Evolutionary conservation across 2,797 vertebrate genomes (phyloP).

Genomic region (Ptychadena robeensis): DNA sequence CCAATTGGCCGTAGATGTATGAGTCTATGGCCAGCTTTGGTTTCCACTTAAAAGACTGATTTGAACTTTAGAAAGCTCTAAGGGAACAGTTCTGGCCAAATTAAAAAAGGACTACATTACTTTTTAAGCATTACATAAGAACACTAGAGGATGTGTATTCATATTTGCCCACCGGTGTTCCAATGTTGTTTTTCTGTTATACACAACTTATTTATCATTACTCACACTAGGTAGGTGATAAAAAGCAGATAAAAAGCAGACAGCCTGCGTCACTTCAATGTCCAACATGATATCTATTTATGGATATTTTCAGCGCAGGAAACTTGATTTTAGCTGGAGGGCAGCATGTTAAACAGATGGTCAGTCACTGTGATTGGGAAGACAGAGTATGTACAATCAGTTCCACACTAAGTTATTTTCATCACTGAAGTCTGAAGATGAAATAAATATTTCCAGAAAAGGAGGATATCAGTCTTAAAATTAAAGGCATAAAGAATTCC

Average conservation of each 20-base stretch:
- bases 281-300: slow-evolving; percentile 37
- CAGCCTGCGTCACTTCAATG: not conserved
- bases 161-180: not conserved
- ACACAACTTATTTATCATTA: slow-evolving; percentile 8
- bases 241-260: not conserved
- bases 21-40: too few species aligned
- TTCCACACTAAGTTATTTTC: slow-evolving; percentile 16
- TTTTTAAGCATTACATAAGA: not conserved
- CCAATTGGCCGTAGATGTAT: too few species aligned
- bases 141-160: not conserved
- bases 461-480: slow-evolving; percentile 27
- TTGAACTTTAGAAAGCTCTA: not conserved
- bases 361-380: slow-evolving; percentile 38
- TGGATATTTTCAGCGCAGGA: slow-evolving; percentile 33
- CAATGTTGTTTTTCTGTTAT: slow-evolving; percentile 1
- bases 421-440: slow-evolving; percentile 18
- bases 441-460: slow-evolving; percentile 41
- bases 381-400: slow-evolving; percentile 40
- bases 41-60: not conserved
- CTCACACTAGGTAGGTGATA: not conserved
- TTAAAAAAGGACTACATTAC: not conserved
- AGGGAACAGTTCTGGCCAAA: not conserved
- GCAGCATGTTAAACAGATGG: slow-evolving; percentile 37
- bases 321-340: slow-evolving; percentile 34
- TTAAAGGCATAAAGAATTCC: slow-evolving; percentile 35